Evolutionary conservation across 2,113 vertebrate genomes (phyloP), one percentile per base, ranked within the genome.

Genomic region (Sylvilagus bachmani): DNA sequence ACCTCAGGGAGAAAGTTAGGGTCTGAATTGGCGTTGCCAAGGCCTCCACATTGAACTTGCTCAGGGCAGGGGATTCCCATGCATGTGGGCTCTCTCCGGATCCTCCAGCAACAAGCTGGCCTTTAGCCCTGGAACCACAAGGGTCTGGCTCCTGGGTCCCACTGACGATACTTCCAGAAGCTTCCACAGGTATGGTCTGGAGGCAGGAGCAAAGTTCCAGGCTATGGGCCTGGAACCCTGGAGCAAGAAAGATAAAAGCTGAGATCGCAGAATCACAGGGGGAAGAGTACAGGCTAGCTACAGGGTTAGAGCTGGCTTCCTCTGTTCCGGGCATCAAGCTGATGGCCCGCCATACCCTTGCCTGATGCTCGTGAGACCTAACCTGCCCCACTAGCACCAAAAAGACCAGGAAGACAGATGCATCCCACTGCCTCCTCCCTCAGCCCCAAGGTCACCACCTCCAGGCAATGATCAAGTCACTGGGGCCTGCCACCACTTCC

Each of bases 111-210:
- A 51, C 6, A 3, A 0, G 49, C 36, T 36, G 90, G 31, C 29
- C 64, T 55, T 51, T 66, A 11, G 3, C 7, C 31, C 55, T 25
- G 1, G 80, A 33, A 31, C 29, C 51, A 5, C 62, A n/a, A 29
- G 74, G 19, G 2, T 31, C 36, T 0, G 51, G n/a, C 22, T 86
- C 53, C 86, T 58, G 51, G 96, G 22, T 51, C 88, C 96, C 2
- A 5, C 90, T 0, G 69, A 55, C 75, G 97, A 2, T 0, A 51
- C 96, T 58, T 96, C 77, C 69, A 97, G 85, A 73, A 97, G 93
- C 73, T 10, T 89, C 49, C 94, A 95, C 77, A 97, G 61, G 53
- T 51, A 19, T 19, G 90, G 29, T 22, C 61, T 49, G 11, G 92
- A 75, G 58, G 17, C 81, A 0, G 92, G 14, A 12, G 67, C 17